Evolutionary conservation across 2,888 invertebrate species (phyloP).

Genomic region (Pelosia muscerda): DNA sequence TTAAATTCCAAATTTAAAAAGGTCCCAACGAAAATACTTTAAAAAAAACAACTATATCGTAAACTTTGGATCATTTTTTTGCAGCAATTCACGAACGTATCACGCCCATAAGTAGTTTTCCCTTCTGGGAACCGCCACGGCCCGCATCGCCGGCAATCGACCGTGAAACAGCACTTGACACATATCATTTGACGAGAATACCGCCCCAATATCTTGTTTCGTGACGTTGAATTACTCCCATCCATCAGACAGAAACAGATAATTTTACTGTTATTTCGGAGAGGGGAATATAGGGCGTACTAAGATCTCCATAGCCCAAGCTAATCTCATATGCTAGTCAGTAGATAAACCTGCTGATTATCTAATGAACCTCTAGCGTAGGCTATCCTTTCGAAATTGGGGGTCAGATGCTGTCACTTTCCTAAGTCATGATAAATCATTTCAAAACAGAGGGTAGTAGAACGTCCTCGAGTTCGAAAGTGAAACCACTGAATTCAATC

Average conservation of each 20-base stretch:
- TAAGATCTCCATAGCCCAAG: background rate
- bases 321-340: background rate
- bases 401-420: background rate
- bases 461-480: too few species aligned
- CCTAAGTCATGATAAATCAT: too few species aligned
- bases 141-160: conserved; percentile 68
- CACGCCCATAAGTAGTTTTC: conserved; percentile 46
- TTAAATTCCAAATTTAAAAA: background rate
- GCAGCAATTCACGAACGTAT: conserved; percentile 48
- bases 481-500: too few species aligned
- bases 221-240: conserved; percentile 67
- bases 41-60: conserved; percentile 1
- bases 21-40: too few species aligned
- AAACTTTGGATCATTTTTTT: conserved; percentile 39
- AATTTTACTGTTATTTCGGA: conserved; percentile 49
- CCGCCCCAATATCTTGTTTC: conserved; percentile 59
- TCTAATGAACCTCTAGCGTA: background rate
- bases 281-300: background rate
- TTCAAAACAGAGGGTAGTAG: too few species aligned
- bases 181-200: conserved; percentile 75
- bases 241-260: conserved; percentile 59
- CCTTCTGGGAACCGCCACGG: conserved; percentile 57
- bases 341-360: background rate
- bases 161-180: conserved; percentile 83
- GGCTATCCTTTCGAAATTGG: background rate